These are phyloP conservation scores for Cyclopterus lumpus DNA, from an alignment of 2,797 vertebrate species.

Conservation along the genomic window DNA sequence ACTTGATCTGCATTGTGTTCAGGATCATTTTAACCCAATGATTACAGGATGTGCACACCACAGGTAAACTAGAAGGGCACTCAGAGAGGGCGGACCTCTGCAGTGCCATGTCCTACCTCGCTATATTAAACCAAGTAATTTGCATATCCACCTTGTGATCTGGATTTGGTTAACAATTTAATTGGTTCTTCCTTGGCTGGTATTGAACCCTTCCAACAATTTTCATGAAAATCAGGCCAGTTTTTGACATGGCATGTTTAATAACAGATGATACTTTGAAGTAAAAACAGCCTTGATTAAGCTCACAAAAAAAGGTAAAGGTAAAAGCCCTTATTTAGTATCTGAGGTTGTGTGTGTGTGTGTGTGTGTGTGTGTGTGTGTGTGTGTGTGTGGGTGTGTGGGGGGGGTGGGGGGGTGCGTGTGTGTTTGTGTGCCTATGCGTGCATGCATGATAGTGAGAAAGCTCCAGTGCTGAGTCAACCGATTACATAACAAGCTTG, in stretches of 20 bases:
- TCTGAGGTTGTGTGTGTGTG: constrained; percentile 14
- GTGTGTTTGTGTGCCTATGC: background rate
- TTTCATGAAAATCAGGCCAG: background rate
- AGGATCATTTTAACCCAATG: too few species aligned
- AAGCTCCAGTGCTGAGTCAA: constrained; percentile 42
- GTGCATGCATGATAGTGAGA: background rate
- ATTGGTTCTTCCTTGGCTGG: background rate
- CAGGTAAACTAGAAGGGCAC: too few species aligned
- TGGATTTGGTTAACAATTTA: too few species aligned
- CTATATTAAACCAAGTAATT: background rate
- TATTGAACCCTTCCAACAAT: background rate
- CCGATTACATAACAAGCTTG: constrained; percentile 30
- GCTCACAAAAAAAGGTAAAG: background rate
- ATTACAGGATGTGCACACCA: too few species aligned
- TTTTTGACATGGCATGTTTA: too few species aligned
- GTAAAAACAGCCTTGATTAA: background rate
- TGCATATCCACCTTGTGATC: too few species aligned
- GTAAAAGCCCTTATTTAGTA: constrained; percentile 21
- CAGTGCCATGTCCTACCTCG: background rate
- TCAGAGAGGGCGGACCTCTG: background rate
- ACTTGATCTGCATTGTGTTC: too few species aligned
- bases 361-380: constrained; percentile 19
- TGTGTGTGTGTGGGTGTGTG: constrained; percentile 36
- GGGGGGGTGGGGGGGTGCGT: background rate
- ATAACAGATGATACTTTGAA: background rate